Evolutionary conservation across 2,113 vertebrate species (phyloP).

Genomic region (Cyrtonyx montezumae): DNA sequence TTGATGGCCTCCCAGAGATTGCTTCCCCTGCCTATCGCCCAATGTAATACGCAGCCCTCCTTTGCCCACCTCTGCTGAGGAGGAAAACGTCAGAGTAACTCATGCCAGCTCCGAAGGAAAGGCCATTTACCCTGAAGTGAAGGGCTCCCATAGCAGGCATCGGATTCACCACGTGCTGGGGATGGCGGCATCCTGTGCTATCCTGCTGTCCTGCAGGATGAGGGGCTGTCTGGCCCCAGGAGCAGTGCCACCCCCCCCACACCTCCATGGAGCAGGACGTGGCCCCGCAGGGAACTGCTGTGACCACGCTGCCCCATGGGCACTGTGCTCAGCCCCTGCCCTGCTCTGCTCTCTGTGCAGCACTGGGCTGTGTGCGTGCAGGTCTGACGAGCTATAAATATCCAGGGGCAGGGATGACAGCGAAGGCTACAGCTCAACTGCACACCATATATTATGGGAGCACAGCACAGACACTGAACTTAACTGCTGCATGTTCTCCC

Average conservation of each 20-base stretch:
- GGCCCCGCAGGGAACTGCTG: no score
- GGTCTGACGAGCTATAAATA: not conserved
- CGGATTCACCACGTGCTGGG: not conserved
- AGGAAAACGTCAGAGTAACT: constrained; percentile 22
- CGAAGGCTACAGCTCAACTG: not conserved
- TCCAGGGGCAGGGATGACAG: not conserved
- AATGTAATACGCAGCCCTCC: not conserved
- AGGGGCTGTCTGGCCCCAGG: not conserved
- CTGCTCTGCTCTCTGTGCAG: no score
- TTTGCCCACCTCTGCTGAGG: not conserved
- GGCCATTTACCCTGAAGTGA: not conserved
- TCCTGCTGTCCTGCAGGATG: not conserved
- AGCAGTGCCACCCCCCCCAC: not conserved
- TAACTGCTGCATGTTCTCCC: accelerated
- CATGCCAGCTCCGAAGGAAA: not conserved
- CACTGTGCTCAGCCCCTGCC: no score
- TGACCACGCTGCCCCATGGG: accelerated
- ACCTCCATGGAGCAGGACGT: accelerated
- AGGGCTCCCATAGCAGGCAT: not conserved
- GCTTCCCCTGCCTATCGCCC: constrained; percentile 13
- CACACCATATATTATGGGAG: accelerated
- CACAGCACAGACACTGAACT: not conserved
- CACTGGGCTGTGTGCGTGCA: not conserved
- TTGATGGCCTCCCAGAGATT: constrained; percentile 34
- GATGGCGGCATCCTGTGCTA: not conserved